Evolutionary conservation across 1,140 invertebrate species (phyloP).

Genomic region (Caenorhabditis remanei): DNA sequence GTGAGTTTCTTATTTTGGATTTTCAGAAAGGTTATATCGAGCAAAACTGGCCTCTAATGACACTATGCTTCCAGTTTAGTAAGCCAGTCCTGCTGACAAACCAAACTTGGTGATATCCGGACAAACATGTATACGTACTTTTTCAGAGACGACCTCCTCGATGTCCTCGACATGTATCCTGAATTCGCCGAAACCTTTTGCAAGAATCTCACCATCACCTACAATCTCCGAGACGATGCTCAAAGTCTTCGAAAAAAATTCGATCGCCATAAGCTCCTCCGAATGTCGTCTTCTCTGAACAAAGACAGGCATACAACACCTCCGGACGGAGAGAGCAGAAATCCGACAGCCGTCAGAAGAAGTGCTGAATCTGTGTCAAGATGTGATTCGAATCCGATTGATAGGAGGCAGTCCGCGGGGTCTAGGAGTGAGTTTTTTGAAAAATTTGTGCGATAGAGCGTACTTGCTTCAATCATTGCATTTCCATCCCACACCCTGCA

Average conservation of each 20-base stretch:
- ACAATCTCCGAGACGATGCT: slow-evolving; percentile 90
- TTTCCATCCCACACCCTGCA: background rate
- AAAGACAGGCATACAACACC: slow-evolving; percentile 64
- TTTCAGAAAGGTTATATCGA: too few relatives aligned
- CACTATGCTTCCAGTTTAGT: too few relatives aligned
- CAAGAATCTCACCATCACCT: slow-evolving; percentile 94
- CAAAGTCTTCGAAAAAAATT: slow-evolving; percentile 65
- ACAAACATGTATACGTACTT: too few relatives aligned
- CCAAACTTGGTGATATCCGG: too few relatives aligned
- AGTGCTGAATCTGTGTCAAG: slow-evolving; percentile 59
- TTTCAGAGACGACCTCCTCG: slow-evolving; percentile 93
- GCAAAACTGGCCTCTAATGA: too few relatives aligned
- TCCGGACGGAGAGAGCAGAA: slow-evolving; percentile 16
- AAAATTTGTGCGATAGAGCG: too few relatives aligned
- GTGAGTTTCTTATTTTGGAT: background rate
- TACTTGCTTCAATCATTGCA: too few relatives aligned
- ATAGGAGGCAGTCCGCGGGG: slow-evolving; percentile 57
- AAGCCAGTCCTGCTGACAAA: too few relatives aligned
- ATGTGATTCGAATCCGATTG: slow-evolving; percentile 60
- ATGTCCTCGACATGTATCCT: slow-evolving; percentile 95
- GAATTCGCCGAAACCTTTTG: slow-evolving; percentile 93
- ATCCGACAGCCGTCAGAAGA: slow-evolving; percentile 4
- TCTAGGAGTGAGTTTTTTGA: slow-evolving; percentile 51
- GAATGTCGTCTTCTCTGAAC: slow-evolving; percentile 72
- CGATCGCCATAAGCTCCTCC: slow-evolving; percentile 73